Evolutionary conservation across 1,140 invertebrate genomes (phyloP).

Genomic region (Sycobia sp.): DNA sequence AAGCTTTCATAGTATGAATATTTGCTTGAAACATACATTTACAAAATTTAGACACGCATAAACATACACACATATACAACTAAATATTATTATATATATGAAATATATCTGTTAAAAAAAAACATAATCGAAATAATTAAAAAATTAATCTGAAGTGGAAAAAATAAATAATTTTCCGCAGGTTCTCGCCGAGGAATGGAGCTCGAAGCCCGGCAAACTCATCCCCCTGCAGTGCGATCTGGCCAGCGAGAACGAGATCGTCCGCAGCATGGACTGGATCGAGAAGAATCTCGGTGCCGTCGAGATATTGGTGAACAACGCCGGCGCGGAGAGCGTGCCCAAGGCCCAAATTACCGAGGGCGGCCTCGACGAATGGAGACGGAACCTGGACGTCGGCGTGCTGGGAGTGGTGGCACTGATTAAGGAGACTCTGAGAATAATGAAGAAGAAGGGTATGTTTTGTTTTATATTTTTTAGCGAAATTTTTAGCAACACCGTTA

Average conservation of each 20-base stretch:
- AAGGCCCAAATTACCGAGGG: slow-evolving; percentile 45
- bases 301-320: slow-evolving; percentile 63
- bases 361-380: slow-evolving; percentile 58
- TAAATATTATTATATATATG: no score
- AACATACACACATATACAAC: no score
- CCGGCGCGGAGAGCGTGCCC: slow-evolving; percentile 59
- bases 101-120: no score
- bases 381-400: slow-evolving; percentile 71
- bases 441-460: slow-evolving; percentile 64
- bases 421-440: slow-evolving; percentile 68
- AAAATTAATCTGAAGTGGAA: no score
- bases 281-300: slow-evolving; percentile 54
- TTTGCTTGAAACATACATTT: no score
- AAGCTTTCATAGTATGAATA: no score
- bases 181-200: slow-evolving; percentile 10
- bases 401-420: slow-evolving; percentile 71
- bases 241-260: slow-evolving; percentile 57
- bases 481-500: no score
- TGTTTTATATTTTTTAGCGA: no score
- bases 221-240: slow-evolving; percentile 62
- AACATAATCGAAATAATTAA: no score
- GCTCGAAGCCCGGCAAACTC: slow-evolving; percentile 43
- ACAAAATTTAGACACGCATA: no score
- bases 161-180: slow-evolving; percentile 33
- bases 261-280: slow-evolving; percentile 57